Evolutionary conservation across 92 coral and sea anemone species (phyloP), one percentile per base, ranked within the genome.

Genomic region (Zoanthus solanderi): DNA sequence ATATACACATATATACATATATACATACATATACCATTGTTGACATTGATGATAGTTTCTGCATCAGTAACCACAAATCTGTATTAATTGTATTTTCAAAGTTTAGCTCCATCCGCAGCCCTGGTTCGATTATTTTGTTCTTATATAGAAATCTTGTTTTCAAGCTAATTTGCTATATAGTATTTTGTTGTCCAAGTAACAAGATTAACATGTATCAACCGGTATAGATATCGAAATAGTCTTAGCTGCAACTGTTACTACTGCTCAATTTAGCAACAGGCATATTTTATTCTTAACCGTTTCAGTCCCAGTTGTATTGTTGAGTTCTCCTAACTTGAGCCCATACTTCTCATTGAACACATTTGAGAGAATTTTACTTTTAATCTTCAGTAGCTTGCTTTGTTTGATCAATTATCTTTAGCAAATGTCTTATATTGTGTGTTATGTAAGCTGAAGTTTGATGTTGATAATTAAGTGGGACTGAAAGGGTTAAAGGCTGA

Each of bases 141-240:
- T 32, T 76, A 50, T 50, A 7, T 50, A 50, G 54, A 50, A 50
- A 1, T 50, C 10, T 6, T 50, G 54, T 6, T 50, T 7, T 50
- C 54, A 50, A 50, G 4, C 12, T 50, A 2, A 50, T 50, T 50
- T 17, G 45, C 42, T 37, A 0, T 80, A 45, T 66, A 9, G 57
- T 54, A 9, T 14, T 66, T 81, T 67, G 85, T 81, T 81, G 85
- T 75, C 84, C n/a, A 65, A 81, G 85, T 81, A 50, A 81, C 74
- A 81, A 81, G 46, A 9, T 48, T 65, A 67, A 81, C 75, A 81
- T 23, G 42, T 37, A 37, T 37, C 42, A 37, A 4, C 37, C 71
- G 34, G 48, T 34, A 57, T 17, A 60, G 72, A 79, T 32, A 79
- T 63, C 30, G 34, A 52, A 79, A 37, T 37, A 32, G 4, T 78